Percentiles rank a stretch among this genome's conserved stretches.
Evolutionary conservation across 2,797 vertebrate genomes (phyloP).

Genomic region (Sphenodon punctatus): DNA sequence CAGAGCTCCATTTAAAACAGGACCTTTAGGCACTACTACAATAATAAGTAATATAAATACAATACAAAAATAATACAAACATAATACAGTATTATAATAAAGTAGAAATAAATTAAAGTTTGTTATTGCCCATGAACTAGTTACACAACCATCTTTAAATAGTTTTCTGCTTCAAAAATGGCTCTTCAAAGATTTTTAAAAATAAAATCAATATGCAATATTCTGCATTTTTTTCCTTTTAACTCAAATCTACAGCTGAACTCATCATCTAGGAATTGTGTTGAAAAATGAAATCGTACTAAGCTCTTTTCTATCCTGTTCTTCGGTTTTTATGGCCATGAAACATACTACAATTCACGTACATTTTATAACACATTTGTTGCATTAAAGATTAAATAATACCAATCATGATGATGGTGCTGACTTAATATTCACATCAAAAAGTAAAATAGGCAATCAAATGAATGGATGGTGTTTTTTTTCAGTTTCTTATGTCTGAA

Average conservation of each 20-base stretch:
- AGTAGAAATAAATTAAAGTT: neutral
- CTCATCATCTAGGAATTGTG: neutral
- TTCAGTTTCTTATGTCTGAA: neutral
- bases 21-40: neutral
- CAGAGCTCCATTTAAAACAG: neutral
- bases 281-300: constrained; percentile 1
- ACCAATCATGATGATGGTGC: neutral
- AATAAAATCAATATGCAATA: neutral
- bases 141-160: neutral
- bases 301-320: neutral
- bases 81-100: too few species aligned
- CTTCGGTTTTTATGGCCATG: neutral
- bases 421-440: neutral
- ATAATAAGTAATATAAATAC: neutral
- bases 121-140: neutral
- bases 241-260: neutral
- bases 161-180: neutral
- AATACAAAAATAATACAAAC: too few species aligned
- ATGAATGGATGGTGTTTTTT: neutral
- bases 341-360: neutral
- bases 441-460: neutral
- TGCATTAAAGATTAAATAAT: constrained; percentile 9
- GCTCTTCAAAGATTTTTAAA: neutral
- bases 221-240: neutral
- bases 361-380: constrained; percentile 11